These are phyloP conservation scores for Peromyscus leucopus DNA, from an alignment of 2,113 vertebrate species.

Conservation along the genomic window DNA sequence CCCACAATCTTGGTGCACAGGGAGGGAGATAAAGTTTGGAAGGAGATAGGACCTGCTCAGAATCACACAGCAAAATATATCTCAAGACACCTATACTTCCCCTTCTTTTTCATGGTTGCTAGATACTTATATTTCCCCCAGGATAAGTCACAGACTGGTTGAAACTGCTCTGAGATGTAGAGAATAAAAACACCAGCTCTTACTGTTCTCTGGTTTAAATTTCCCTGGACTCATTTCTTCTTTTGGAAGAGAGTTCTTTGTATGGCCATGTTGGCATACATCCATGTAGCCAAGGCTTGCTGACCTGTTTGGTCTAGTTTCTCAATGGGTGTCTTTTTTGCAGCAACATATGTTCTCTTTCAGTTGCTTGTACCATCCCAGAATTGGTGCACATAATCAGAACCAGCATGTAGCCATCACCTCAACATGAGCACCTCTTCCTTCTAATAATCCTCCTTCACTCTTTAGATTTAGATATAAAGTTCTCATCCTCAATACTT, in stretches of 20 bases:
- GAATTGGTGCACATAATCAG: too few species aligned
- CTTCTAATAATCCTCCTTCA: neutral
- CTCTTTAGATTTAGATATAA: neutral
- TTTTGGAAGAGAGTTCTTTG: neutral
- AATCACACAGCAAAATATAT: neutral
- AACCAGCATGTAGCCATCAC: neutral
- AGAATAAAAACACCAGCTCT: neutral
- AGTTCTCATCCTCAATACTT: neutral
- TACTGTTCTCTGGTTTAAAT: neutral
- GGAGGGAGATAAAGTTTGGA: neutral
- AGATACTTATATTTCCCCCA: neutral
- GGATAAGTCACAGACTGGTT: neutral
- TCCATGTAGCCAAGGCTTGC: neutral
- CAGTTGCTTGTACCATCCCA: too few species aligned
- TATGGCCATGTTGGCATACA: too few species aligned
- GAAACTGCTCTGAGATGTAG: neutral
- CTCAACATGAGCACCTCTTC: neutral
- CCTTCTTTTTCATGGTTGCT: neutral
- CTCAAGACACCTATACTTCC: neutral
- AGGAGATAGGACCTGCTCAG: neutral
- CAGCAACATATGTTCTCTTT: neutral
- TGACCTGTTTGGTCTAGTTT: neutral
- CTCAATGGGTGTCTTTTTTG: neutral
- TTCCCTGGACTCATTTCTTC: neutral
- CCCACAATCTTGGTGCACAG: neutral